Conservation (phyloP, 1,140 invertebrate species). For the Bombus impatiens region DNA sequence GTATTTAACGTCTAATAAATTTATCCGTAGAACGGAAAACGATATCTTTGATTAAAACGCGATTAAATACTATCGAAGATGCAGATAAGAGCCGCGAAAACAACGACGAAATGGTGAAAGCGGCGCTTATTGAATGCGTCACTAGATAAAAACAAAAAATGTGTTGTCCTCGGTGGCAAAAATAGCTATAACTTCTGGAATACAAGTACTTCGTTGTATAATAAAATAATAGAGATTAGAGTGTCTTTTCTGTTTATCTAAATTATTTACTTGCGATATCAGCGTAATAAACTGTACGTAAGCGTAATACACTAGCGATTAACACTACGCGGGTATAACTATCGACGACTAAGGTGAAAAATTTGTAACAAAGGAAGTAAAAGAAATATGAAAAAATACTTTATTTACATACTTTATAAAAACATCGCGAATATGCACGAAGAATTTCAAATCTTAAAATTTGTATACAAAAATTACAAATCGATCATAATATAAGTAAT, state of each 20-base stretch:
- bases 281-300: not conserved
- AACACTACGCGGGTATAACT: not conserved
- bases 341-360: not conserved
- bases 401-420: too few species aligned
- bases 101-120: not conserved
- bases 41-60: slow-evolving; percentile 14
- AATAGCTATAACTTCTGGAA: too few species aligned
- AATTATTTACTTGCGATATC: not conserved
- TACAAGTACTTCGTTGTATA: not conserved
- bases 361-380: not conserved
- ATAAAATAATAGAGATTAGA: not conserved
- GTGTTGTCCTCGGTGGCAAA: too few species aligned
- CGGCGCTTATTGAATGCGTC: not conserved
- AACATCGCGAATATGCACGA: too few species aligned
- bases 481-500: too few species aligned
- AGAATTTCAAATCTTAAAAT: too few species aligned
- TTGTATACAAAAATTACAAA: too few species aligned
- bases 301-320: not conserved
- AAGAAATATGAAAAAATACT: not conserved
- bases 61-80: not conserved
- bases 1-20: not conserved
- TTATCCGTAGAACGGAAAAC: not conserved
- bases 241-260: not conserved
- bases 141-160: not conserved
- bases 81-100: not conserved